Conservation (phyloP, 2,113 vertebrate genomes). For the Pyxicephalus adspersus region DNA sequence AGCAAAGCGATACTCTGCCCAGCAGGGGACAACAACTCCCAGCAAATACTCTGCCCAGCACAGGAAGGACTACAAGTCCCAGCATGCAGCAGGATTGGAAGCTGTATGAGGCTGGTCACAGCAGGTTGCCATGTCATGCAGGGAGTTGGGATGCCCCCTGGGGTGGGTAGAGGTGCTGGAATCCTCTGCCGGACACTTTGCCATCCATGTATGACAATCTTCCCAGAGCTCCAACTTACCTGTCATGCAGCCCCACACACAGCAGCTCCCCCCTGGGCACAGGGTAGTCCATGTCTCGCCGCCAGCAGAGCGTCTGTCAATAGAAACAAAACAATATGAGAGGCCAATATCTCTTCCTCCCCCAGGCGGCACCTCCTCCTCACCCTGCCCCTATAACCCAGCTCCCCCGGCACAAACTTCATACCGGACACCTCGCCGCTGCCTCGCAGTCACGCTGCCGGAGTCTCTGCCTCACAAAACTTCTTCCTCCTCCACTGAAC, state of each 20-base stretch:
- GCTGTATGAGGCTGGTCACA: no score
- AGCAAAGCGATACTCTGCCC: no score
- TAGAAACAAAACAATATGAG: constrained; percentile 28
- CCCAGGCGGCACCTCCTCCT: neutral
- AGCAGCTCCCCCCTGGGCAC: constrained; percentile 82
- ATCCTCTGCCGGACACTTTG: no score
- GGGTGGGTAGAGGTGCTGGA: no score
- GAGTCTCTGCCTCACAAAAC: constrained; percentile 2
- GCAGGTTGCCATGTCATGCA: neutral
- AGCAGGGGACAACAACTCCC: no score
- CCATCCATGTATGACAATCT: no score
- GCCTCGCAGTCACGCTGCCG: constrained; percentile 8
- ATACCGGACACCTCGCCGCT: constrained; percentile 29
- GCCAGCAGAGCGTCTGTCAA: constrained; percentile 71
- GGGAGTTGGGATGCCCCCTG: neutral
- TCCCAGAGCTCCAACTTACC: constrained; percentile 65
- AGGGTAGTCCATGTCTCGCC: constrained; percentile 82
- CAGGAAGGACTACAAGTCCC: no score
- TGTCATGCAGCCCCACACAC: constrained; percentile 79
- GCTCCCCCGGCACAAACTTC: constrained; percentile 10
- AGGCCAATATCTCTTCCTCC: neutral
- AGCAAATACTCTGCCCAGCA: no score
- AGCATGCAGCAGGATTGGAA: no score
- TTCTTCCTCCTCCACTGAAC: constrained; percentile 29
- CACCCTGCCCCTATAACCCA: neutral